Conservation (phyloP, 2,113 vertebrate species). For the Saiga tatarica region DNA sequence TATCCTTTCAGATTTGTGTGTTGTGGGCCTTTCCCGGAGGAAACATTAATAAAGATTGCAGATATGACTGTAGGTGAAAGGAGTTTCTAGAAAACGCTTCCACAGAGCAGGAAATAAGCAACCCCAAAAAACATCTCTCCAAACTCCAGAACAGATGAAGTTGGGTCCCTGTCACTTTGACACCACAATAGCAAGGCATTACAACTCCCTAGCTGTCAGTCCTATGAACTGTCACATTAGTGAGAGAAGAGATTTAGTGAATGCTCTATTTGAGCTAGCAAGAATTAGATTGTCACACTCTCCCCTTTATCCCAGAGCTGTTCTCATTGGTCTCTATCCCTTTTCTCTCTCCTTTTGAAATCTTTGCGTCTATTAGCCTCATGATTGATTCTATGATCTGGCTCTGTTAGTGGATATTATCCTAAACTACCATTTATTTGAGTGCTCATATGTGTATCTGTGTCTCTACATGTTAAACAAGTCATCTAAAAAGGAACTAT, state of each 20-base stretch:
- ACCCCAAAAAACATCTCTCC: neutral
- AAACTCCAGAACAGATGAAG: neutral
- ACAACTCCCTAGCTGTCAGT: neutral
- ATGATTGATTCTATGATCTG: neutral
- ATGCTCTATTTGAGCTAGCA: neutral
- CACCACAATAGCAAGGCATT: neutral
- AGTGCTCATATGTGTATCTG: neutral
- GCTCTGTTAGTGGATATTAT: neutral
- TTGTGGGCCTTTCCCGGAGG: neutral
- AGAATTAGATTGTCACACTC: neutral
- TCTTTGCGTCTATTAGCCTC: neutral
- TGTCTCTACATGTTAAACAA: neutral
- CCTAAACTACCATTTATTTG: neutral
- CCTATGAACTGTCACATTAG: neutral
- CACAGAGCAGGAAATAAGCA: neutral
- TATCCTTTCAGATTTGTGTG: neutral
- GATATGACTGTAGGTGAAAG: neutral
- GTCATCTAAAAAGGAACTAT: neutral
- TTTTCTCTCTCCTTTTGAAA: neutral
- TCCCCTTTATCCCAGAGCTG: neutral
- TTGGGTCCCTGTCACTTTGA: neutral
- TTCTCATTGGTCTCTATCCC: neutral
- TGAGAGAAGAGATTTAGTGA: neutral
- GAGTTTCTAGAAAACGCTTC: neutral
- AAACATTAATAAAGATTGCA: neutral